Evolutionary conservation across 2,797 vertebrate species (phyloP).

Genomic region (Melopsittacus undulatus): DNA sequence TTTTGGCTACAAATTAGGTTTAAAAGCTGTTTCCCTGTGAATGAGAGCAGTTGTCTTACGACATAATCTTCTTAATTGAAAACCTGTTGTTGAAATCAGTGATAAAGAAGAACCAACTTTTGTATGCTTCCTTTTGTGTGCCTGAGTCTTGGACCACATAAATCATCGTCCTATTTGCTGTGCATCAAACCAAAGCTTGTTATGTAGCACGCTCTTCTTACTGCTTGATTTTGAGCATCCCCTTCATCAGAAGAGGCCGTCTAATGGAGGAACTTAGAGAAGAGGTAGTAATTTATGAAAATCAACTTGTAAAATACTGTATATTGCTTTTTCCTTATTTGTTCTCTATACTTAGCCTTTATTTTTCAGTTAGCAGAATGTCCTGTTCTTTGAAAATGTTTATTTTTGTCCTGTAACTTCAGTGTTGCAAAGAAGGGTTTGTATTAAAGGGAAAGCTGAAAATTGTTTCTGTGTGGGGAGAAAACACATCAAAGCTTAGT

Average conservation of each 20-base stretch:
- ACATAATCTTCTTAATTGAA: background rate
- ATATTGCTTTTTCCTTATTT: background rate
- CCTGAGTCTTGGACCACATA: background rate
- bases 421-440: background rate
- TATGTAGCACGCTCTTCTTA: background rate
- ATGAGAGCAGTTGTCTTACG: background rate
- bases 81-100: constrained; percentile 7
- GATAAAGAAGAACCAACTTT: background rate
- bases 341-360: background rate
- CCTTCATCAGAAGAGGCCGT: background rate
- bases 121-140: background rate
- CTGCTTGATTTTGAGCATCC: background rate
- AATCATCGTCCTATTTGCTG: background rate
- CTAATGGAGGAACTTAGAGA: background rate
- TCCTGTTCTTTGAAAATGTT: background rate
- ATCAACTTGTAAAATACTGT: background rate
- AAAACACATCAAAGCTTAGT: background rate
- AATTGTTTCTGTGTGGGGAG: background rate
- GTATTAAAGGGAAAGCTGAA: background rate
- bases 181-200: background rate
- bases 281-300: background rate
- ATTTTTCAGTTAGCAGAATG: background rate
- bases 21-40: background rate
- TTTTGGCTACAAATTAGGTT: background rate
- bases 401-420: background rate